A percentile compares a stretch with the other conserved stretches of the same genome.
Conservation (phyloP, 2,888 invertebrate genomes). For the Linyphia triangularis region DNA sequence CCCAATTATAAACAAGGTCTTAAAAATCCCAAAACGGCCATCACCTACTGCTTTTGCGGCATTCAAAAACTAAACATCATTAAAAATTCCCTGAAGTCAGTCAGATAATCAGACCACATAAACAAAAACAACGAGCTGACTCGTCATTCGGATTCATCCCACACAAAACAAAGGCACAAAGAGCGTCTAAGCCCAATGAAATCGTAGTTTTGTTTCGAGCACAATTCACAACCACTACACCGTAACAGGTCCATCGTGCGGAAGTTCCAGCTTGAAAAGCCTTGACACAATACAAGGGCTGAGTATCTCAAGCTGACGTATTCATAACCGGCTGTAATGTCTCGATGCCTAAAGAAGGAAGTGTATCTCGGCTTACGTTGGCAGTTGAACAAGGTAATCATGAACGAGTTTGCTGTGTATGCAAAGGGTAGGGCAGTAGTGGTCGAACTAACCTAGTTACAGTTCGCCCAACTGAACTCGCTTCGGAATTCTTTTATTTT, state of each 20-base stretch:
- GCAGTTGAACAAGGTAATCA: constrained; percentile 26
- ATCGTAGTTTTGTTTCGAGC: constrained; percentile 10
- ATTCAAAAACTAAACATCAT: background rate
- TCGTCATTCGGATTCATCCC: background rate
- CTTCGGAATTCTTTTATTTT: background rate
- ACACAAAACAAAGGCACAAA: constrained; percentile 10
- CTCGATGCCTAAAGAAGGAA: constrained; percentile 67
- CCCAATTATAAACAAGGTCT: too few species aligned
- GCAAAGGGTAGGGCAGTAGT: constrained; percentile 63
- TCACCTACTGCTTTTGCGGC: background rate
- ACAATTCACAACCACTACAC: constrained; percentile 13
- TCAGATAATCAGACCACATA: background rate
- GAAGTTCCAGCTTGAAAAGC: constrained; percentile 57
- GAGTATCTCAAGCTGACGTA: constrained; percentile 47
- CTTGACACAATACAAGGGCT: constrained; percentile 63
- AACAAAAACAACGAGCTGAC: background rate
- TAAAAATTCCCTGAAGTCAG: background rate
- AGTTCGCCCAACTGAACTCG: background rate
- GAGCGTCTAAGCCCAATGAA: constrained; percentile 16
- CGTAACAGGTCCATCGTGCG: constrained; percentile 44
- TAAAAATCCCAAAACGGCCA: too few species aligned
- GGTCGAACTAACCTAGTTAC: constrained; percentile 56
- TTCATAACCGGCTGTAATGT: constrained; percentile 63
- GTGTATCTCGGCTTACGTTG: constrained; percentile 42
- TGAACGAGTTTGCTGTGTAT: constrained; percentile 62